A percentile compares a stretch with the other conserved stretches of the same genome.
Conservation (phyloP, 2,797 vertebrate genomes). For the Percopsis omiscomaycus region DNA sequence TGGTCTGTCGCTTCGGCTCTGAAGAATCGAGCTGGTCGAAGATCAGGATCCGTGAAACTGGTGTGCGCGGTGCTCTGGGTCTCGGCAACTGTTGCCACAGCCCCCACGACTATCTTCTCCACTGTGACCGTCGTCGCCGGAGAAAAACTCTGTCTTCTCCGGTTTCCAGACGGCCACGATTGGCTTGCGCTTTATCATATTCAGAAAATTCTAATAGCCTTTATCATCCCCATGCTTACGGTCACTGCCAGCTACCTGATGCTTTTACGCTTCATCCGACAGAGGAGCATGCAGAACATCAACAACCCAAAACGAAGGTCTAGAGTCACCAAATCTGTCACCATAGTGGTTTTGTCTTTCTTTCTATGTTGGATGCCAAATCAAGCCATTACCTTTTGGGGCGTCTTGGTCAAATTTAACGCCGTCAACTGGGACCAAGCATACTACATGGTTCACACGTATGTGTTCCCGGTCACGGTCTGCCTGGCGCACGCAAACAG, state of each 20-base stretch:
- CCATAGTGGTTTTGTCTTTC: slow-evolving; percentile 76
- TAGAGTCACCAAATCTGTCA: slow-evolving; percentile 77
- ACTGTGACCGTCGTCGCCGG: slow-evolving; percentile 73
- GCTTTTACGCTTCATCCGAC: slow-evolving; percentile 73
- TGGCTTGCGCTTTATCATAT: slow-evolving; percentile 83
- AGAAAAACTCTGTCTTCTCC: slow-evolving; percentile 81
- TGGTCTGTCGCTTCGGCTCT: slow-evolving; percentile 74
- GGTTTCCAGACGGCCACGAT: slow-evolving; percentile 77
- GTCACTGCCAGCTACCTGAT: slow-evolving; percentile 77
- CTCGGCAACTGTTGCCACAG: slow-evolving; percentile 73
- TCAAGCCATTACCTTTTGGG: slow-evolving; percentile 81
- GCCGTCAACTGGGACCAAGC: slow-evolving; percentile 76
- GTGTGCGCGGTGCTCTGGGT: slow-evolving; percentile 78
- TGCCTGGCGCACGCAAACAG: slow-evolving; percentile 82
- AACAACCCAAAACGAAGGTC: slow-evolving; percentile 69
- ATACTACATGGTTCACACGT: slow-evolving; percentile 80
- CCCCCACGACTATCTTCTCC: slow-evolving; percentile 79
- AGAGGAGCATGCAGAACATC: slow-evolving; percentile 59
- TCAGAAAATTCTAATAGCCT: slow-evolving; percentile 82
- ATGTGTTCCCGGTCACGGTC: slow-evolving; percentile 80
- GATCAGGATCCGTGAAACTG: slow-evolving; percentile 66
- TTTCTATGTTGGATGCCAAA: slow-evolving; percentile 81
- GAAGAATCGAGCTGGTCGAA: slow-evolving; percentile 49
- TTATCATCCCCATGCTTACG: slow-evolving; percentile 78
- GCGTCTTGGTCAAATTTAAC: slow-evolving; percentile 82